Percentiles rank a stretch among this genome's conserved stretches.
phyloP scores from a whole-genome alignment of 2,888 invertebrate species.

The Pteria penguin region DNA sequence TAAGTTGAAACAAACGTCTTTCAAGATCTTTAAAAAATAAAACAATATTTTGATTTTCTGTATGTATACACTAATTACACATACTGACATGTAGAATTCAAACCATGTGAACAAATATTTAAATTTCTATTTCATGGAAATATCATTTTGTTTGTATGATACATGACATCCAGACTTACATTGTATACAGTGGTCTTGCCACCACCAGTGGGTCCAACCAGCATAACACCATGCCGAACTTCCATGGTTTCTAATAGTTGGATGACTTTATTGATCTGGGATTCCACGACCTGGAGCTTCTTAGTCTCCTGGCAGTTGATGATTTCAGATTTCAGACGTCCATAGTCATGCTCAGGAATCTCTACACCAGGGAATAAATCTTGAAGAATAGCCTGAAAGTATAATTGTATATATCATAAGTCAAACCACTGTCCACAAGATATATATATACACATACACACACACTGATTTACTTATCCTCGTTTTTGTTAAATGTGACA shows the following conservation, averaged over 20 bases:
- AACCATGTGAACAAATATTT: no score
- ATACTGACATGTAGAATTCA: no score
- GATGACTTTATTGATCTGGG: conserved; percentile 88
- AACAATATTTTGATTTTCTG: neutral
- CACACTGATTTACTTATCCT: neutral
- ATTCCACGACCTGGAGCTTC: conserved; percentile 85
- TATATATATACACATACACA: no score
- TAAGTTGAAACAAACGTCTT: conserved; percentile 86
- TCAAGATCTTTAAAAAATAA: conserved; percentile 84
- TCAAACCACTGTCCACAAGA: no score
- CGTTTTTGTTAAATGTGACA: neutral
- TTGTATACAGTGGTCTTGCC: conserved; percentile 90
- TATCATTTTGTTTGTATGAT: no score
- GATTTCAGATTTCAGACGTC: conserved; percentile 84
- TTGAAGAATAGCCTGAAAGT: conserved; percentile 87
- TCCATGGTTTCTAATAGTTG: conserved; percentile 94
- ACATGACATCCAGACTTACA: conserved; percentile 81
- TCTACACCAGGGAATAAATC: conserved; percentile 92
- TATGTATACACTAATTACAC: no score
- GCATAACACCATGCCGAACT: conserved; percentile 94
- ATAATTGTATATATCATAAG: no score
- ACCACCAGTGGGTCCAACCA: conserved; percentile 93
- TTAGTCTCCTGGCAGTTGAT: conserved; percentile 82
- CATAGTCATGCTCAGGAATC: conserved; percentile 90
- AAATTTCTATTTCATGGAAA: no score